A percentile compares a stretch with the other conserved stretches of the same genome.
Conservation (phyloP, 2,888 invertebrate genomes). For the Toxonevra muliebris region DNA sequence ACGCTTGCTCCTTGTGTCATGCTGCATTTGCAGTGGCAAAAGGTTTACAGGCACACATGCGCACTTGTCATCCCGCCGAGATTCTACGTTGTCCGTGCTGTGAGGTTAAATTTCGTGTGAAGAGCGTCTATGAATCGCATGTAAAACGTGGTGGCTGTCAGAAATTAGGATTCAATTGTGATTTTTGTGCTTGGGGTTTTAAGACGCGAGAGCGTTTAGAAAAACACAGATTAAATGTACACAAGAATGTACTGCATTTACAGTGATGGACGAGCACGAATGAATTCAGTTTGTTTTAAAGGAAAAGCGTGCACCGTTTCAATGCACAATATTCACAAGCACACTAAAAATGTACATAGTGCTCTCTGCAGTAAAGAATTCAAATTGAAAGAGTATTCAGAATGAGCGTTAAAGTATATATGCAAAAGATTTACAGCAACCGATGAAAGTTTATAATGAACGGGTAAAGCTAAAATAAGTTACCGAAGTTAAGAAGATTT, state of each 20-base stretch:
- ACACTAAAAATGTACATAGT: too few relatives aligned
- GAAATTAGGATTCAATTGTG: constrained; percentile 23
- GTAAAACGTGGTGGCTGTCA: constrained; percentile 27
- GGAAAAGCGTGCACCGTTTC: too few relatives aligned
- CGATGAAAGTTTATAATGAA: too few relatives aligned
- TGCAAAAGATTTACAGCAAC: too few relatives aligned
- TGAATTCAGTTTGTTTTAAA: too few relatives aligned
- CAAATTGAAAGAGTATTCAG: too few relatives aligned
- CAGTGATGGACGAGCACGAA: neutral
- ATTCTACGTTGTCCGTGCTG: constrained; percentile 21
- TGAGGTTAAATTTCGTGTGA: constrained; percentile 25
- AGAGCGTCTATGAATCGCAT: constrained; percentile 24
- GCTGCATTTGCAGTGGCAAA: constrained; percentile 19
- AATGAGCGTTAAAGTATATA: too few relatives aligned
- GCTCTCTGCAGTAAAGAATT: too few relatives aligned
- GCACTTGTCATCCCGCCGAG: constrained; percentile 24
- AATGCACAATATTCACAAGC: too few relatives aligned
- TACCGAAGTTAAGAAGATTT: too few relatives aligned
- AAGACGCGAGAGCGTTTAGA: constrained; percentile 22
- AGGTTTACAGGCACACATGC: constrained; percentile 22
- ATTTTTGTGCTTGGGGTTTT: constrained; percentile 27
- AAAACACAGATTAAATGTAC: constrained; percentile 23
- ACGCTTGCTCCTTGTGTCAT: constrained; percentile 17
- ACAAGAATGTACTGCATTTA: constrained; percentile 13
- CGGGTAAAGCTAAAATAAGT: too few relatives aligned